These are phyloP conservation scores for Autographa pulchrina DNA, from an alignment of 2,888 invertebrate genomes.

Conservation along the genomic window DNA sequence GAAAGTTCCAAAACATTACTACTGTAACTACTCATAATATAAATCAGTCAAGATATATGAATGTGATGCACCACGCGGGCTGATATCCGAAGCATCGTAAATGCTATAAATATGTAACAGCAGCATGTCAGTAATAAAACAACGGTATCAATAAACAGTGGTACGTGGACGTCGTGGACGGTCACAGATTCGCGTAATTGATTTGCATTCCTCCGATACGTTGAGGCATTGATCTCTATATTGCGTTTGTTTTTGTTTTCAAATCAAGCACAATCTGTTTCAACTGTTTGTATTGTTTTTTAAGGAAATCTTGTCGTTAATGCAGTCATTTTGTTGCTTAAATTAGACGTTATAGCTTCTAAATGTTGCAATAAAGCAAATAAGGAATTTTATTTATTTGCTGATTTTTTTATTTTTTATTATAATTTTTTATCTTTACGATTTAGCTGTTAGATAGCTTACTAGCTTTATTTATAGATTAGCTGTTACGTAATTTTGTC, in stretches of 20 bases:
- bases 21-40: constrained; percentile 12
- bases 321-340: neutral
- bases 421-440: too few relatives aligned
- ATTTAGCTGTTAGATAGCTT: too few relatives aligned
- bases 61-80: constrained; percentile 33
- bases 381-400: too few relatives aligned
- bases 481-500: neutral
- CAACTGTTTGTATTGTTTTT: constrained; percentile 7
- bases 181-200: constrained; percentile 65
- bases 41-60: constrained; percentile 43
- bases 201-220: constrained; percentile 72
- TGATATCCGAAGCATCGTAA: constrained; percentile 53
- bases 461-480: too few relatives aligned
- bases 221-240: constrained; percentile 63
- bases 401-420: too few relatives aligned
- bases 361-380: neutral
- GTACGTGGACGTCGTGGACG: constrained; percentile 65
- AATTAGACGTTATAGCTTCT: neutral
- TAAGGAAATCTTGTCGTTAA: constrained; percentile 10
- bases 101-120: constrained; percentile 56
- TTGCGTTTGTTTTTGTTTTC: constrained; percentile 25
- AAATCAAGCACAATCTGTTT: constrained; percentile 7
- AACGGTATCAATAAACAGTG: constrained; percentile 63
- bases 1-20: constrained; percentile 53
- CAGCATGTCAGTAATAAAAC: constrained; percentile 54